Evolutionary conservation across 2,888 invertebrate species (phyloP).

Genomic region (Apotomis turbidana): DNA sequence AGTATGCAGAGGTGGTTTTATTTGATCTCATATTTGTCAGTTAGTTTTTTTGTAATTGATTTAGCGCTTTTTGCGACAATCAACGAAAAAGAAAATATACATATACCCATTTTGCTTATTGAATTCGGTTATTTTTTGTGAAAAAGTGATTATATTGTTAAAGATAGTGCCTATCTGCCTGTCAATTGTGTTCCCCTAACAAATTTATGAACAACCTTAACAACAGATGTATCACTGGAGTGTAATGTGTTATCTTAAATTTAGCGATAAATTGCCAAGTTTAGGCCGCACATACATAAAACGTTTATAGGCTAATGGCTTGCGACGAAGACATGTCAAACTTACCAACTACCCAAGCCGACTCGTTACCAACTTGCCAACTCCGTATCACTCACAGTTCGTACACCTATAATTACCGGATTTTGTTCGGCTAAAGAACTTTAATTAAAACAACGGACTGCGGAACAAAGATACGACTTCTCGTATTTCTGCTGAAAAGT

Average conservation of each 20-base stretch:
- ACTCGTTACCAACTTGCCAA: conserved; percentile 24
- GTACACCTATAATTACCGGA: conserved; percentile 33
- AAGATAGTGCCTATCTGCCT: too few species aligned
- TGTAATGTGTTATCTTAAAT: conserved; percentile 22
- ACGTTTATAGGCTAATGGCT: conserved; percentile 34
- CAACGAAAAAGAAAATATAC: too few species aligned
- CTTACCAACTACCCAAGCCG: conserved; percentile 22
- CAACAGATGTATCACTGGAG: conserved; percentile 8
- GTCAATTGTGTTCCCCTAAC: too few species aligned
- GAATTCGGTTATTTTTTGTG: too few species aligned
- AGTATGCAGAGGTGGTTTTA: too few species aligned
- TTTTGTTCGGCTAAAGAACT: conserved; percentile 30
- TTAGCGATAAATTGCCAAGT: conserved; percentile 33
- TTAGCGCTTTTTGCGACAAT: too few species aligned
- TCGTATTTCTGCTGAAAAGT: background rate
- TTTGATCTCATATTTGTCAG: too few species aligned
- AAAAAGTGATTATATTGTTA: too few species aligned
- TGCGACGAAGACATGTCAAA: conserved; percentile 19
- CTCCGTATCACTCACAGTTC: conserved; percentile 35
- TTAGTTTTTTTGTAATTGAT: too few species aligned
- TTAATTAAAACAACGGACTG: conserved; percentile 29
- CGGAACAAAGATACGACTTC: background rate
- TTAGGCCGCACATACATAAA: conserved; percentile 24
- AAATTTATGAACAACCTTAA: background rate
- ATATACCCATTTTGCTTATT: too few species aligned